Evolutionary conservation across 1,140 invertebrate species (phyloP).

Genomic region (Euura lappo): DNA sequence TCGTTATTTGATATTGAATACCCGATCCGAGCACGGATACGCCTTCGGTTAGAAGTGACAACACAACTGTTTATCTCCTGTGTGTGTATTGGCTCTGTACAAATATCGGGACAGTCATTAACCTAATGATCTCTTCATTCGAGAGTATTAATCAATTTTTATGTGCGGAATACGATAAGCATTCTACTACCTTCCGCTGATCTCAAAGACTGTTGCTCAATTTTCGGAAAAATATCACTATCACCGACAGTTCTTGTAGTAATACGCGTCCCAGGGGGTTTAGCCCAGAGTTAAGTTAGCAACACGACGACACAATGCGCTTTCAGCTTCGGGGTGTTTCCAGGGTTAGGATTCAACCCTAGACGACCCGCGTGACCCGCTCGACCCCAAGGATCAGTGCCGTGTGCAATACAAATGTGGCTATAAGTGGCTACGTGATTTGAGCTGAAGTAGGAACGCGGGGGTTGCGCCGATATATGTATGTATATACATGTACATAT

Average conservation of each 20-base stretch:
- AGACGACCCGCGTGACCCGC: not conserved
- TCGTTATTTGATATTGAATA: too few species aligned
- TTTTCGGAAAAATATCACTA: too few species aligned
- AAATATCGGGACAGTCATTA: not conserved
- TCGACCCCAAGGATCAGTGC: not conserved
- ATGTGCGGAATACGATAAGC: too few species aligned
- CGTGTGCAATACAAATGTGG: constrained; percentile 2
- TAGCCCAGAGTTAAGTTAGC: not conserved
- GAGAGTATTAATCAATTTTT: too few species aligned
- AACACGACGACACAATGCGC: not conserved
- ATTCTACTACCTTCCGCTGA: too few species aligned
- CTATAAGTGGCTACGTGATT: not conserved
- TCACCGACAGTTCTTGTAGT: too few species aligned
- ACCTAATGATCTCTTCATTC: not conserved
- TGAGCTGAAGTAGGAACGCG: not conserved
- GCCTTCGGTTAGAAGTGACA: too few species aligned
- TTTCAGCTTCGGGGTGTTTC: not conserved
- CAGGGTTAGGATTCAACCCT: not conserved
- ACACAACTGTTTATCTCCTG: too few species aligned
- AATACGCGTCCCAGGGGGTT: not conserved
- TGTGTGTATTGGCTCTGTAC: not conserved
- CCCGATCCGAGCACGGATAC: too few species aligned
- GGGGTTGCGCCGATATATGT: too few species aligned
- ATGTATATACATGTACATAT: too few species aligned
- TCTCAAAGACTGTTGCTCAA: too few species aligned